Percentiles rank a stretch among this genome's conserved stretches.
Conservation (phyloP, 2,113 vertebrate genomes). For the Gulo gulo region DNA sequence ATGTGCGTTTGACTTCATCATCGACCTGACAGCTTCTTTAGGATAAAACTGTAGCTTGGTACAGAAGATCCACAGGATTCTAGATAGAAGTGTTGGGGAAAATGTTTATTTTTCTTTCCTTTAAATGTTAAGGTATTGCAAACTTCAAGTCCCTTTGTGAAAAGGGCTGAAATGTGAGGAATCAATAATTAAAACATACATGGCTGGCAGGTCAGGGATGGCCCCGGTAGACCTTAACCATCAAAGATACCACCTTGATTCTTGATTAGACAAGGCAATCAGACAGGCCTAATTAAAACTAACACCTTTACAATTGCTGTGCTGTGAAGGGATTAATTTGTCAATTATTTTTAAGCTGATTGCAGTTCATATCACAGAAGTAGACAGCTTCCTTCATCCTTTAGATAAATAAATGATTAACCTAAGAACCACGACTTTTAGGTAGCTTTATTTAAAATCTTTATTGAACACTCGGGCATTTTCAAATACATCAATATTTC, state of each 20-base stretch:
- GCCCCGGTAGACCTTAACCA: conserved; percentile 73
- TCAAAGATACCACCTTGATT: conserved; percentile 79
- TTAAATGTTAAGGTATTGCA: conserved; percentile 54
- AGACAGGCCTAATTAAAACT: conserved; percentile 81
- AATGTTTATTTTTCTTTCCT: conserved; percentile 66
- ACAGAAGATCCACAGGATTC: background rate
- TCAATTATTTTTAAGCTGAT: conserved; percentile 84
- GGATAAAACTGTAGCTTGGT: background rate
- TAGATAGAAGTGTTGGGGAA: background rate
- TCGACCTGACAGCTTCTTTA: background rate
- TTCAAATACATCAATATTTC: conserved; percentile 69
- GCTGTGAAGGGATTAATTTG: conserved; percentile 81
- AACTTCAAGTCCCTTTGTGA: conserved; percentile 59
- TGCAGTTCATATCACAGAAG: conserved; percentile 80
- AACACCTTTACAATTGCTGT: conserved; percentile 79
- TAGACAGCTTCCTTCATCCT: conserved; percentile 80
- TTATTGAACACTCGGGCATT: conserved; percentile 69
- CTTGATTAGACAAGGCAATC: conserved; percentile 79
- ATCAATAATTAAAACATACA: conserved; percentile 79
- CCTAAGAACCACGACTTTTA: conserved; percentile 76
- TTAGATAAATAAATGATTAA: conserved; percentile 84
- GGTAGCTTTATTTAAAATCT: conserved; percentile 76
- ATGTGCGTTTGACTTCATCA: background rate
- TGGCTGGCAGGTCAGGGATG: conserved; percentile 66
- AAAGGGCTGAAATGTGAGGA: conserved; percentile 65